Percentiles rank a stretch among this genome's conserved stretches.
Conservation (phyloP, 2,797 vertebrate species). For the Strix occidentalis region DNA sequence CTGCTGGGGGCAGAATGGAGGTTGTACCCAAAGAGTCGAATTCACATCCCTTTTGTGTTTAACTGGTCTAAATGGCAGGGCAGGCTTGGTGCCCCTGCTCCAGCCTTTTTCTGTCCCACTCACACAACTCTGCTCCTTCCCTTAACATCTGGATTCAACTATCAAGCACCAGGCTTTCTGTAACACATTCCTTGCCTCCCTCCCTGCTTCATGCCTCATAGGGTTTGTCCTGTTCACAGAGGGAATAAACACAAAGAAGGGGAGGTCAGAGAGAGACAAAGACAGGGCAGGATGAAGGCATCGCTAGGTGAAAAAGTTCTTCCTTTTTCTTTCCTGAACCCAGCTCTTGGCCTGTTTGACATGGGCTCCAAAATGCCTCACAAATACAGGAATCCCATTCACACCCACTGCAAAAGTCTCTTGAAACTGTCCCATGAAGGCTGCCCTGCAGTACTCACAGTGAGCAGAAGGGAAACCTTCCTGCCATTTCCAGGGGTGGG, state of each 20-base stretch:
- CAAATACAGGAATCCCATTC: not conserved
- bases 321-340: not conserved
- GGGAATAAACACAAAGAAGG: not conserved
- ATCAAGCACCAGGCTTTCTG: constrained; percentile 45
- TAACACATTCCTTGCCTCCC: constrained; percentile 32
- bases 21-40: rapidly evolving
- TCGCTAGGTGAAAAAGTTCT: not conserved
- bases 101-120: not conserved
- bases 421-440: not conserved
- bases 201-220: not conserved
- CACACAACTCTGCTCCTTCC: not conserved
- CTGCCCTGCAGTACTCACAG: not conserved
- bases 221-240: not conserved
- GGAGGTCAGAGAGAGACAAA: not conserved
- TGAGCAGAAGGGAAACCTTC: not conserved
- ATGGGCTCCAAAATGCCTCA: not conserved
- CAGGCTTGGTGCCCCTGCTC: not conserved
- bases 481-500: not conserved
- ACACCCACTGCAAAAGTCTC: not conserved
- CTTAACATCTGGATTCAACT: constrained; percentile 78
- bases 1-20: not conserved
- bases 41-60: not conserved
- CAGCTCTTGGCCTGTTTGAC: not conserved
- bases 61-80: not conserved
- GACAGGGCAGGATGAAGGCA: not conserved